Evolutionary conservation across 2,113 vertebrate species (phyloP).

Genomic region (Cebidichthys violaceus): DNA sequence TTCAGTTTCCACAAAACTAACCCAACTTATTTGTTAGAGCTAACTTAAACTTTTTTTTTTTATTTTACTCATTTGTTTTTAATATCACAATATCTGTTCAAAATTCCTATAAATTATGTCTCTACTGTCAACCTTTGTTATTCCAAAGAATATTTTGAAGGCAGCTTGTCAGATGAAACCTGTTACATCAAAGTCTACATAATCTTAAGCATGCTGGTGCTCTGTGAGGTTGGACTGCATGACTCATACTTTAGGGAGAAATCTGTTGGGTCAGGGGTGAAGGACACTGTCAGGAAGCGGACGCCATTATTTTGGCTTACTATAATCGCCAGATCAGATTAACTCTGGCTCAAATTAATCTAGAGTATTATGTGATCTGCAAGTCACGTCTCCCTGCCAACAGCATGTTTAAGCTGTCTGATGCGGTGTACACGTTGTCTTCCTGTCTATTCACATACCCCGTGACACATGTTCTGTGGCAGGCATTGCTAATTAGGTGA

Average conservation of each 20-base stretch:
- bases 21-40: background rate
- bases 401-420: slow-evolving; percentile 33
- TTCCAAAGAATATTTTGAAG: slow-evolving; percentile 1
- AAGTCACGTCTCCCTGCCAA: slow-evolving; percentile 35
- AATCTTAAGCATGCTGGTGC: slow-evolving; percentile 6
- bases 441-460: slow-evolving; percentile 40
- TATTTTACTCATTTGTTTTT: background rate
- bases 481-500: slow-evolving; percentile 65
- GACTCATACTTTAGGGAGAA: slow-evolving; percentile 41
- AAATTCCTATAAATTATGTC: background rate
- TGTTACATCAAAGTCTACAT: slow-evolving; percentile 28
- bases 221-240: slow-evolving; percentile 28
- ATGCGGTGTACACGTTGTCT: slow-evolving; percentile 14
- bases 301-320: slow-evolving; percentile 53
- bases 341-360: slow-evolving; percentile 59
- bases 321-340: slow-evolving; percentile 65
- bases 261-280: slow-evolving; percentile 45
- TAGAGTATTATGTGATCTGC: slow-evolving; percentile 45
- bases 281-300: slow-evolving; percentile 47
- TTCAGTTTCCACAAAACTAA: slow-evolving; percentile 10
- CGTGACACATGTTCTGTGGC: slow-evolving; percentile 39
- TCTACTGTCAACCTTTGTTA: background rate
- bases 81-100: background rate
- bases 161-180: slow-evolving; percentile 6
- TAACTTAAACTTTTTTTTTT: background rate